phyloP scores from a whole-genome alignment of 2,113 vertebrate species.

The Chaetops frenatus region DNA sequence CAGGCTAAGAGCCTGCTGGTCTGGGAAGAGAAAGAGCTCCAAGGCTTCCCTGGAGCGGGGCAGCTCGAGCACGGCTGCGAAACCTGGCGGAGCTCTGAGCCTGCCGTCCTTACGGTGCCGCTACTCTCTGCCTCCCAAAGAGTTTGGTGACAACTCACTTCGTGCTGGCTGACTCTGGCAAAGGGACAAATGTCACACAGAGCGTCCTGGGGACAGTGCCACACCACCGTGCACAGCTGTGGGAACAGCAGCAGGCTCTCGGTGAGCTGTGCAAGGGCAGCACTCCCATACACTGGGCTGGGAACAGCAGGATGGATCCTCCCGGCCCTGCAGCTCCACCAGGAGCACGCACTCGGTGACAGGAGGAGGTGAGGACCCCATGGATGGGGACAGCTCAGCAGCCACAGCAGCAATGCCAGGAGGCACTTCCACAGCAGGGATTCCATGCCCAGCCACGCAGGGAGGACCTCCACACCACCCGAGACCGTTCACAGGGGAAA shows the following conservation, averaged over 20 bases:
- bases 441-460: background rate
- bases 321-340: background rate
- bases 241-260: background rate
- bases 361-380: background rate
- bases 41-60: background rate
- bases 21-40: background rate
- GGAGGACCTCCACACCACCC: background rate
- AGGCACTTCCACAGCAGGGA: background rate
- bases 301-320: background rate
- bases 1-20: background rate
- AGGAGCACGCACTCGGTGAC: rapidly evolving
- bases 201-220: background rate
- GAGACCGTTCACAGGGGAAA: background rate
- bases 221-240: rapidly evolving
- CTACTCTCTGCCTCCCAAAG: background rate
- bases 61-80: rapidly evolving
- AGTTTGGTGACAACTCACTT: background rate
- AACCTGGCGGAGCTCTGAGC: background rate
- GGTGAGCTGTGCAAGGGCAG: background rate
- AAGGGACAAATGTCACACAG: background rate
- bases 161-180: background rate
- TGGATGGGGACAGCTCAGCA: rapidly evolving
- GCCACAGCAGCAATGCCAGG: background rate
- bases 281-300: background rate
- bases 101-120: rapidly evolving